phyloP scores from a whole-genome alignment of 2,113 vertebrate genomes.

The Urocolius indicus region DNA sequence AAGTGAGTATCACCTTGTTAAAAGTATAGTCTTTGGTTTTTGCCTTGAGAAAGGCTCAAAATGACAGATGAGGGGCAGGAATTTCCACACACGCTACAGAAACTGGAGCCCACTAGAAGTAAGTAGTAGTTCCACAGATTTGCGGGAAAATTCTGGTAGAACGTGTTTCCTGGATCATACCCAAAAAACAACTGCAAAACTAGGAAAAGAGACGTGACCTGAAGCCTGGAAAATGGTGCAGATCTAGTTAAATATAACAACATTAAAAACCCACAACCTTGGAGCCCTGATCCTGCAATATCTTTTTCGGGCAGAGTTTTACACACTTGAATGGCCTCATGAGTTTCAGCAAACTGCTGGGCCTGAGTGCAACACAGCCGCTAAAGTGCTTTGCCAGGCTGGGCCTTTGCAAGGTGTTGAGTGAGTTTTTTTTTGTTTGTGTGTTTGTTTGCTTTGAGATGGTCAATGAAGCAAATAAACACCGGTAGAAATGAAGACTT shows the following conservation, averaged over 20 bases:
- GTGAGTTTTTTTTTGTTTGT: neutral
- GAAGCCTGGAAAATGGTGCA: neutral
- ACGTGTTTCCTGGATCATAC: neutral
- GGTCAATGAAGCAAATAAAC: neutral
- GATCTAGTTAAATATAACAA: neutral
- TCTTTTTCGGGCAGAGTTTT: neutral
- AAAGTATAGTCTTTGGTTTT: conserved; percentile 75
- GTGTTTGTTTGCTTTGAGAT: neutral
- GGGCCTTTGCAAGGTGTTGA: neutral
- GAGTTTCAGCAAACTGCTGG: neutral
- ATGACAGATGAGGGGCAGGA: neutral
- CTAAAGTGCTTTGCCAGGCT: neutral
- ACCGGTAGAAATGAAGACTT: neutral
- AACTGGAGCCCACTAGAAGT: neutral
- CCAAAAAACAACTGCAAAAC: neutral
- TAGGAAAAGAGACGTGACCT: neutral
- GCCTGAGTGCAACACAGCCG: neutral
- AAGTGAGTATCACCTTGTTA: conserved; percentile 13
- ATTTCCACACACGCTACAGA: neutral
- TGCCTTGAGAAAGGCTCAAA: conserved; percentile 42
- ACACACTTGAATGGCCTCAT: neutral
- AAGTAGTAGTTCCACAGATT: neutral
- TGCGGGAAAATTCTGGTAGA: neutral
- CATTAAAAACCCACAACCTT: neutral
- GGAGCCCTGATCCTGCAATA: neutral